phyloP scores from a whole-genome alignment of 2,113 vertebrate species.

The Pelobates fuscus region DNA sequence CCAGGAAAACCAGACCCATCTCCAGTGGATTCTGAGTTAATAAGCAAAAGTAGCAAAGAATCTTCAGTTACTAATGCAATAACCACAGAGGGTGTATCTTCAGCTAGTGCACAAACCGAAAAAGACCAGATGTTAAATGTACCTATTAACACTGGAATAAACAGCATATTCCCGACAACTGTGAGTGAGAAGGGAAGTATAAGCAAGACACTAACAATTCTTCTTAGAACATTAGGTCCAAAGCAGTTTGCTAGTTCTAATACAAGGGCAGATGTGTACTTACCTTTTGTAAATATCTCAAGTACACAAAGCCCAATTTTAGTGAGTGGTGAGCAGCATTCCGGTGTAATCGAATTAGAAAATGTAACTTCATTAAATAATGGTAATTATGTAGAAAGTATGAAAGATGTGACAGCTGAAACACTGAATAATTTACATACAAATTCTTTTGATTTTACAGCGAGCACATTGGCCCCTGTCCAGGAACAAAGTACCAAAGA shows the following conservation, averaged over 20 bases:
- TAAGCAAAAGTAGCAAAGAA: background rate
- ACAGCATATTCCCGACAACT: background rate
- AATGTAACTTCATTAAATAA: background rate
- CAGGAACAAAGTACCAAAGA: constrained; percentile 27
- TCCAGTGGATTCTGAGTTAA: background rate
- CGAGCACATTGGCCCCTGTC: constrained; percentile 15
- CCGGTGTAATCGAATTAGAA: background rate
- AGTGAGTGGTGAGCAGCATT: constrained; percentile 7
- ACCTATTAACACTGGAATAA: background rate
- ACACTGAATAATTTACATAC: constrained; percentile 21
- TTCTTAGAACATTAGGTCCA: background rate
- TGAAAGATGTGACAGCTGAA: background rate
- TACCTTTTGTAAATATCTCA: background rate
- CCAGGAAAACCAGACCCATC: background rate
- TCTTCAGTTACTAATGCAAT: background rate
- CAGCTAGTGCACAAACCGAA: background rate
- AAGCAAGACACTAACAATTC: background rate
- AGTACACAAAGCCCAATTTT: background rate
- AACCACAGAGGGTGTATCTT: background rate
- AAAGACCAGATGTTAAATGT: background rate
- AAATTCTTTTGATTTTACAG: constrained; percentile 48
- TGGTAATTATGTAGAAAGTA: background rate
- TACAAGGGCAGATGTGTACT: background rate
- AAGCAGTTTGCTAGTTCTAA: background rate
- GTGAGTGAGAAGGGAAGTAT: background rate